Evolutionary conservation across 2,113 vertebrate species (phyloP), one percentile per base, ranked within the genome.

Genomic region (Elgaria multicarinata): DNA sequence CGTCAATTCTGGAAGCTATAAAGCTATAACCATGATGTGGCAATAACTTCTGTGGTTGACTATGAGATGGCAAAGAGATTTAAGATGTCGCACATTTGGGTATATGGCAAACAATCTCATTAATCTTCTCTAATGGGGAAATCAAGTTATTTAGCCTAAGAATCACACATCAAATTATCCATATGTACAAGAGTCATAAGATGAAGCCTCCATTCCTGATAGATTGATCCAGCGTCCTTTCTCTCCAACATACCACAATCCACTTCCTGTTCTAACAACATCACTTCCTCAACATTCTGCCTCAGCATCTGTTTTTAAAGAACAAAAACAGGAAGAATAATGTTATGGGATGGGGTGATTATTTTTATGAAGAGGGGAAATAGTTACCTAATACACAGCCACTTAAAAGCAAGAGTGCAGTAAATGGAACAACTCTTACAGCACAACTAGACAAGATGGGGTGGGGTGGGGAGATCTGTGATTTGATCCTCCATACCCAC

Each of bases 91-190:
- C 91, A 39, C 36, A 90, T 74, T 74, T 16, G 75, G 82, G 46
- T 88, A 3, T 78, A 44, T 90, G 83, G 92, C 71, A 90, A 96
- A 89, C 66, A 93, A 84, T 92, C 50, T 69, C 53, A 66, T 90
- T 95, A 86, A 92, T 91, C 69, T 76, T 18, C 88, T 88, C 87
- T 33, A 36, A 84, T 79, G 53, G 53, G 85, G 20, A 26, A 39
- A 44, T n/a, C 69, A 64, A 50, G 42, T 50, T 78, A 87, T 78
- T 87, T 66, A 87, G 28, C 58, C 9, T 50, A 50, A 78, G 42
- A 78, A 64, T 78, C 42, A 66, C 55, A n/a, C 6, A 50, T 87
- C 22, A 67, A 36, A 77, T 64, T 64, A 36, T 66, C 64, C 28
- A 33, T 44, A 22, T n/a, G 39, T 64, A 33, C 12, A 86, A 64